Conservation (phyloP, 2,888 invertebrate genomes). For the Spodoptera exigua region DNA sequence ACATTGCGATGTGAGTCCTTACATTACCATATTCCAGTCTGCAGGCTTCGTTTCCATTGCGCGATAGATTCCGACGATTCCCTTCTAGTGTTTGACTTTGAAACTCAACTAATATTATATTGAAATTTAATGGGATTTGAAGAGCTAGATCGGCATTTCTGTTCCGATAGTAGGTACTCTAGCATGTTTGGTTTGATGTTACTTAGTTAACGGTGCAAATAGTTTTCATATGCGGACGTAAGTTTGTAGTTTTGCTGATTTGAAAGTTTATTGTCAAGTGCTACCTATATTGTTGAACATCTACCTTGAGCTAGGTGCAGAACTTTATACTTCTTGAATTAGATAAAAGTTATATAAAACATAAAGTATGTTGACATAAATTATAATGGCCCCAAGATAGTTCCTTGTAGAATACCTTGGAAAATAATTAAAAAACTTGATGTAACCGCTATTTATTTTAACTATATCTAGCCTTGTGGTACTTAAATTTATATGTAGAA, state of each 20-base stretch:
- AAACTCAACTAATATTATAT: slow-evolving; percentile 56
- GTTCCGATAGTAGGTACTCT: slow-evolving; percentile 25
- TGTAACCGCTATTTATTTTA: no score
- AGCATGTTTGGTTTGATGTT: slow-evolving; percentile 30
- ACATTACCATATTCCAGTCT: slow-evolving; percentile 52
- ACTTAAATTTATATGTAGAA: background rate
- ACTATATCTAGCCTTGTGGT: no score
- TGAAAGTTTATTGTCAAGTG: no score
- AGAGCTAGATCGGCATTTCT: slow-evolving; percentile 43
- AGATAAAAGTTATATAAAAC: background rate
- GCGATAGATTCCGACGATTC: slow-evolving; percentile 31
- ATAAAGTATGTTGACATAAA: no score
- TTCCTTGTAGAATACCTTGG: slow-evolving; percentile 1
- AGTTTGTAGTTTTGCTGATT: no score
- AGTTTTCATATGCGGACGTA: no score
- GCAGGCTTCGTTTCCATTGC: slow-evolving; percentile 37
- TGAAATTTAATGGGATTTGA: slow-evolving; percentile 56
- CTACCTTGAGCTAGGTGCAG: no score
- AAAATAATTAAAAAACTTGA: background rate
- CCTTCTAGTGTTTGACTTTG: slow-evolving; percentile 51
- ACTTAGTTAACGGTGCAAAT: slow-evolving; percentile 25
- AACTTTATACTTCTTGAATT: background rate
- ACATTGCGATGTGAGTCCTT: slow-evolving; percentile 35
- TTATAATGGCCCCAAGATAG: background rate
- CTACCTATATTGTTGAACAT: no score